These are phyloP conservation scores for Erebia ligea DNA, from an alignment of 2,888 invertebrate species.

Conservation along the genomic window DNA sequence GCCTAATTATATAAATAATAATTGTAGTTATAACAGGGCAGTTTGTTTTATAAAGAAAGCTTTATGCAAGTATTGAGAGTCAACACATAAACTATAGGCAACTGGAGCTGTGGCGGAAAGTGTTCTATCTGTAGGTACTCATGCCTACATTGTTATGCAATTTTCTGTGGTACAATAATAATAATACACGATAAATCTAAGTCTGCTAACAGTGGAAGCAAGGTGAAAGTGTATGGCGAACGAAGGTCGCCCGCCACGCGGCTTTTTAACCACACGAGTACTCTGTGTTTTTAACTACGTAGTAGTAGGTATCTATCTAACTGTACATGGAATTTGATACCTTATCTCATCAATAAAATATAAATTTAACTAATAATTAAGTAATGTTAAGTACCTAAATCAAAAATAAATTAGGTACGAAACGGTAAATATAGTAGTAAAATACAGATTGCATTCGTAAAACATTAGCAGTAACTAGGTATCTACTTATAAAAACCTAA, in stretches of 20 bases:
- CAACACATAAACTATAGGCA: too few relatives aligned
- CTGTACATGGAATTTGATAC: slow-evolving; percentile 24
- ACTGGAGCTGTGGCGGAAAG: neutral
- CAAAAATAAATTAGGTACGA: slow-evolving; percentile 3
- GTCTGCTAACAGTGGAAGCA: slow-evolving; percentile 61
- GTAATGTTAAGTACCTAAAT: neutral
- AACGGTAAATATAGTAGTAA: neutral
- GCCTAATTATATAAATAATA: too few relatives aligned
- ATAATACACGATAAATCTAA: slow-evolving; percentile 63
- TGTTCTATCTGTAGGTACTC: neutral
- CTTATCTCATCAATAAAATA: slow-evolving; percentile 22
- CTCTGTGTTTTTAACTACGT: too few relatives aligned
- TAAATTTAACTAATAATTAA: slow-evolving; percentile 2
- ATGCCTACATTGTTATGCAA: slow-evolving; percentile 10
- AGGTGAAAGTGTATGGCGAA: slow-evolving; percentile 69
- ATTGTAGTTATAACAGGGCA: too few relatives aligned
- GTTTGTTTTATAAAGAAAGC: too few relatives aligned
- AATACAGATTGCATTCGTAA: neutral
- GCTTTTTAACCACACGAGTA: slow-evolving; percentile 39
- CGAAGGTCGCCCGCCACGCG: slow-evolving; percentile 61
- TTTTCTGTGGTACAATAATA: slow-evolving; percentile 43
- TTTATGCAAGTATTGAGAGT: too few relatives aligned
- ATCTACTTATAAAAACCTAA: too few relatives aligned
- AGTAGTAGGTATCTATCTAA: slow-evolving; percentile 6
- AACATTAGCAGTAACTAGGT: too few relatives aligned